These are phyloP conservation scores for Lobophora halterata DNA, from an alignment of 2,888 invertebrate genomes.

Conservation along the genomic window DNA sequence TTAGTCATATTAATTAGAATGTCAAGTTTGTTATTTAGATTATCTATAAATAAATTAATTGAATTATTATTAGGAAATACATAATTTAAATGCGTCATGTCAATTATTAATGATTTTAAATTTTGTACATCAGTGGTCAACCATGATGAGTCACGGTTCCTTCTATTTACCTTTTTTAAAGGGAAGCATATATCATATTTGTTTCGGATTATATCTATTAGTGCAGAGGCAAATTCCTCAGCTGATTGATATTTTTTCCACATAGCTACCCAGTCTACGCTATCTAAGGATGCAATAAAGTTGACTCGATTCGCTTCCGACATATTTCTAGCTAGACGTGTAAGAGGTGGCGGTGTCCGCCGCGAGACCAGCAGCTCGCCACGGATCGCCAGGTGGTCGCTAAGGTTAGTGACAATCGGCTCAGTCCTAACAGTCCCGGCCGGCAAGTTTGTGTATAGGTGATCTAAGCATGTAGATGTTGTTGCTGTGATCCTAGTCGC, in stretches of 20 bases:
- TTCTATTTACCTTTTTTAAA: neutral
- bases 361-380: constrained; percentile 2
- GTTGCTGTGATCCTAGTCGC: neutral
- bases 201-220: neutral
- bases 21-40: constrained; percentile 3
- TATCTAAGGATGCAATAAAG: constrained; percentile 1
- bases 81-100: neutral
- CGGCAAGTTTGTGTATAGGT: constrained; percentile 5
- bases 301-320: neutral
- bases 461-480: constrained; percentile 7
- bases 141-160: constrained; percentile 5
- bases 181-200: constrained; percentile 7
- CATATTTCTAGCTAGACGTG: neutral
- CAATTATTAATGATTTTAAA: constrained; percentile 5
- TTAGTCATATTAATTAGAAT: neutral
- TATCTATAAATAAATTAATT: neutral
- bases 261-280: constrained; percentile 5
- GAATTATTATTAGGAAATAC: neutral
- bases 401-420: constrained; percentile 6
- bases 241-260: neutral
- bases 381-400: constrained; percentile 5
- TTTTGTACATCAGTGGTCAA: constrained; percentile 1
- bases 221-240: neutral
- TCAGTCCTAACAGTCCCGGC: neutral
- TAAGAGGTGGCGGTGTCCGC: neutral